Evolutionary conservation across 2,113 vertebrate species (phyloP), one percentile per base, ranked within the genome.

Genomic region (Aldabrachelys gigantea): DNA sequence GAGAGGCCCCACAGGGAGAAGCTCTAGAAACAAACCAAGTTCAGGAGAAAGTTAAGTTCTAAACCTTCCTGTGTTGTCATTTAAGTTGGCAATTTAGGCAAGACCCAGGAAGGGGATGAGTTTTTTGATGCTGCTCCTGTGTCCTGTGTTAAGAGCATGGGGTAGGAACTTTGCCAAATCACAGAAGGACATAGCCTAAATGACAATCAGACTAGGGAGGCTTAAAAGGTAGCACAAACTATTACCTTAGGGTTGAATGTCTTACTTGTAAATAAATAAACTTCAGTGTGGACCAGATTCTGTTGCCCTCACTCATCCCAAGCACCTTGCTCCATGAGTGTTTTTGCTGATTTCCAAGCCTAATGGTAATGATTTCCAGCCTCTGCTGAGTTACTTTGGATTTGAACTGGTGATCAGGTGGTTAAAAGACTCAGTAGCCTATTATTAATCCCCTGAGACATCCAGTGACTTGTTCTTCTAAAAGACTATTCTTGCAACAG

Each of bases 381-480:
- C 91, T 89, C 79, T 89, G 80, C 59, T 54, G 29, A 41, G 85
- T 47, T 80, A 65, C 4, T n/a, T 78, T 8, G 2, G 78, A 31
- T 79, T 95, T n/a, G 50, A 78, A 65, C 47, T n/a, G 89, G 31
- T 65, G 83, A 52, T 0, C 0, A 85, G 27, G 54, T 75, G 62
- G 54, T 41, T 2, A 47, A 76, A 76, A 76, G 24, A 25, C 41
- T 27, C 41, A 44, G 22, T 78, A 47, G 11, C 10, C 44, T 6
- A 6, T 76, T 76, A 27, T 6, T 85, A 54, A 24, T 91, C 78
- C 87, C 80, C 87, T 0, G 0, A 92, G 92, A 96, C 19, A 3
- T 81, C 87, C 85, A 92, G 96, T 75, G 89, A 84, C 90, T 90
- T 90, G 88, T 76, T 94, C 57, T 97, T 96, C 94, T 93, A 35